These are phyloP conservation scores for Philopedon plagiatum DNA, from an alignment of 2,888 invertebrate genomes.

Conservation along the genomic window DNA sequence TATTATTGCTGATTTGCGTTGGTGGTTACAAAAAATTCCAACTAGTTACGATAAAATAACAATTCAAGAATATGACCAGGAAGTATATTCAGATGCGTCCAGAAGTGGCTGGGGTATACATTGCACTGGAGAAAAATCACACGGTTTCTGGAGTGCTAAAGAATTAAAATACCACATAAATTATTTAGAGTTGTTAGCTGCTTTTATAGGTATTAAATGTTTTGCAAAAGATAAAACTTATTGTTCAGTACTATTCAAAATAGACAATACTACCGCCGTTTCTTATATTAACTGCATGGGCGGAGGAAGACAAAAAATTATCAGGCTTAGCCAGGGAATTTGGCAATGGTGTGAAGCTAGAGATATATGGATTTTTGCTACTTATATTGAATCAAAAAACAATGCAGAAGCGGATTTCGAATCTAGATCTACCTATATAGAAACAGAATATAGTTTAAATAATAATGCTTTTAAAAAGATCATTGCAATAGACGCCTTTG, in stretches of 20 bases:
- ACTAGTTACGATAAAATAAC: not conserved
- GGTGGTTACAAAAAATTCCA: not conserved
- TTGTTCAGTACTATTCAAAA: no score
- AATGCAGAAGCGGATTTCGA: slow-evolving; percentile 22
- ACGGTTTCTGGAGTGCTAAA: no score
- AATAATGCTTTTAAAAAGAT: no score
- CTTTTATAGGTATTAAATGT: no score
- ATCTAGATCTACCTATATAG: not conserved
- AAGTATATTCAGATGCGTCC: slow-evolving; percentile 43
- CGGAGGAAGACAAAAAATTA: no score
- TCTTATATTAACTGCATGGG: no score
- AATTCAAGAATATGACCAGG: slow-evolving; percentile 14
- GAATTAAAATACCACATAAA: no score
- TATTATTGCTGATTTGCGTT: not conserved
- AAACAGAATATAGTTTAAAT: no score
- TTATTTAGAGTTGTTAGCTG: no score
- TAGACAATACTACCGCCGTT: no score
- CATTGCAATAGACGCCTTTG: slow-evolving; percentile 13
- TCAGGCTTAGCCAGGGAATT: not conserved
- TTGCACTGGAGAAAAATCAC: slow-evolving; percentile 20
- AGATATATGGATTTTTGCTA: no score
- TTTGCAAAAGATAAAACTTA: no score
- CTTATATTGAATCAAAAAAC: not conserved
- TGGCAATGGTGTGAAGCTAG: slow-evolving; percentile 3
- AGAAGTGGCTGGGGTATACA: slow-evolving; percentile 39